These are phyloP conservation scores for Agrilus biguttatus DNA, from an alignment of 2,888 invertebrate genomes.

Conservation along the genomic window DNA sequence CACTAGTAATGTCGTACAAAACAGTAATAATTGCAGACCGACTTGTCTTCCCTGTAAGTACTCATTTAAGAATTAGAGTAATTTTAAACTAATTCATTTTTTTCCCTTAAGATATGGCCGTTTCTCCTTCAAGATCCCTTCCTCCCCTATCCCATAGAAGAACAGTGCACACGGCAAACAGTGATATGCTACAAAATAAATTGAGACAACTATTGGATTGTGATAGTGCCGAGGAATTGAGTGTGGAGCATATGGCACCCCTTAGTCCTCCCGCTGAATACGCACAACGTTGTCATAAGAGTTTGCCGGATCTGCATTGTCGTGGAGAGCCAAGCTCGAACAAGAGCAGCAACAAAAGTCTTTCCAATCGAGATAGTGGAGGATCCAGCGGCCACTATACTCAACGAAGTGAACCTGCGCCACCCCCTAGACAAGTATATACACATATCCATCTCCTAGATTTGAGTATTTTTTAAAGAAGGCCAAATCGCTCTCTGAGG, in stretches of 20 bases:
- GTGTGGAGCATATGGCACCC: conserved; percentile 36
- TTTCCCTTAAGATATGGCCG: conserved; percentile 28
- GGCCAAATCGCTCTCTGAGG: too few species aligned
- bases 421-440: conserved; percentile 28
- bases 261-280: conserved; percentile 62
- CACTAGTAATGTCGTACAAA: conserved; percentile 10
- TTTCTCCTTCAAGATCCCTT: conserved; percentile 34
- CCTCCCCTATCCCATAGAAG: conserved; percentile 39
- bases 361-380: conserved; percentile 61
- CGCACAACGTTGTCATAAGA: conserved; percentile 61
- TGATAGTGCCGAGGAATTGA: conserved; percentile 53
- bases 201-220: conserved; percentile 60
- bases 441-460: too few species aligned
- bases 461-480: too few species aligned
- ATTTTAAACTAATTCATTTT: neutral
- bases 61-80: too few species aligned
- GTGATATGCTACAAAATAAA: conserved; percentile 62
- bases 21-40: conserved; percentile 23
- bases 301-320: conserved; percentile 47
- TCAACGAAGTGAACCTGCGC: conserved; percentile 62
- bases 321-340: conserved; percentile 31
- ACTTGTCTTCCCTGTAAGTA: conserved; percentile 28
- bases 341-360: conserved; percentile 33
- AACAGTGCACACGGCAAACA: conserved; percentile 34
- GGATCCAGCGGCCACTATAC: conserved; percentile 74